phyloP scores from a whole-genome alignment of 35 echinoderm and acorn worm species.

The Heliocidaris erythrogramma region DNA sequence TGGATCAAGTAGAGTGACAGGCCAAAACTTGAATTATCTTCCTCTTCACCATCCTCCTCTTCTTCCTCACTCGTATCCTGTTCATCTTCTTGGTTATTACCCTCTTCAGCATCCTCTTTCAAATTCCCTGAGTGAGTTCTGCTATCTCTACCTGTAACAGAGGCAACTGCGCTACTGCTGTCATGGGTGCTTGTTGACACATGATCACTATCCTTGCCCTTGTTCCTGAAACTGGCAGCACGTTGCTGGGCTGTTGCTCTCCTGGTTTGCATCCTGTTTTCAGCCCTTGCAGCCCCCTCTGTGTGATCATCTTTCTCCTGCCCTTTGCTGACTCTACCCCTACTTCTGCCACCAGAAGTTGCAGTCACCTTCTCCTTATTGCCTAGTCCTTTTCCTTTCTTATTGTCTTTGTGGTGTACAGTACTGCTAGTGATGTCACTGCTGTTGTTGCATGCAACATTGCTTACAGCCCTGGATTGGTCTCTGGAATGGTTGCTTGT shows the following conservation, averaged over 20 bases:
- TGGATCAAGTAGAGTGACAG: constrained; percentile 90
- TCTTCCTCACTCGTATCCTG: neutral
- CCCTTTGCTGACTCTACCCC: neutral
- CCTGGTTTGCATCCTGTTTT: neutral
- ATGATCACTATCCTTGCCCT: neutral
- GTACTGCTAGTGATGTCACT: constrained; percentile 30
- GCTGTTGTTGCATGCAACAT: constrained; percentile 61
- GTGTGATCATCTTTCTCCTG: neutral
- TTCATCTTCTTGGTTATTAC: neutral
- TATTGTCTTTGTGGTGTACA: neutral
- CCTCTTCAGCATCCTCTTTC: neutral
- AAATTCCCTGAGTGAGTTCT: constrained; percentile 2
- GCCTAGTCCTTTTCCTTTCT: neutral
- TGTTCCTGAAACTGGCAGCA: neutral
- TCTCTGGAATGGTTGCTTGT: neutral
- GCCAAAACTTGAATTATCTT: constrained; percentile 42
- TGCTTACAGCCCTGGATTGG: neutral
- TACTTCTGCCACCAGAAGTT: neutral
- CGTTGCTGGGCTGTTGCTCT: neutral
- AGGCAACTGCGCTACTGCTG: neutral
- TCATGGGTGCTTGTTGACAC: neutral
- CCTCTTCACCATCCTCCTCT: neutral
- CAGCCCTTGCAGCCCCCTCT: neutral
- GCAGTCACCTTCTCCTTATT: neutral
- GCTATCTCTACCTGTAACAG: neutral